Conservation (phyloP, 2,113 vertebrate species). For the Protomyctophum bolini region DNA sequence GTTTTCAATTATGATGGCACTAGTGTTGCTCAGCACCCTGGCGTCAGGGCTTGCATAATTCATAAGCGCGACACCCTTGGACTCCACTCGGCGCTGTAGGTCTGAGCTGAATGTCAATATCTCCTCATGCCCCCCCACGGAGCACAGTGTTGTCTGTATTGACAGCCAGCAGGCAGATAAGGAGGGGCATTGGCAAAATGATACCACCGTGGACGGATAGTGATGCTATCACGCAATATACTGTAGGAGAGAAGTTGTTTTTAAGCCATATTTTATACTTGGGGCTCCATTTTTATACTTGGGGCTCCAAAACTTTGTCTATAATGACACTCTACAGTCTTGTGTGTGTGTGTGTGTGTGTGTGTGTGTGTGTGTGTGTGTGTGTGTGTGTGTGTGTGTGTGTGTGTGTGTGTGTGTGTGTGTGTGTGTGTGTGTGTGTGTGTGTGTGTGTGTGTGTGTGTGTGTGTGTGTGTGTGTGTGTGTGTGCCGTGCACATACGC, state of each 20-base stretch:
- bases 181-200: constrained; percentile 53
- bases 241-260: constrained; percentile 44
- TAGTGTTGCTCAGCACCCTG: constrained; percentile 78
- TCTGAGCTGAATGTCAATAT: constrained; percentile 83
- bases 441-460: too few relatives aligned
- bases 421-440: too few relatives aligned
- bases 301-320: too few relatives aligned
- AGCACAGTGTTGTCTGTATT: constrained; percentile 73
- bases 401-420: too few relatives aligned
- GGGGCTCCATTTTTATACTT: too few relatives aligned
- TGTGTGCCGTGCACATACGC: too few relatives aligned
- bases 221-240: constrained; percentile 49
- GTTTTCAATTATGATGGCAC: constrained; percentile 84
- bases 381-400: too few relatives aligned
- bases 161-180: constrained; percentile 66
- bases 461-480: too few relatives aligned
- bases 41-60: constrained; percentile 81
- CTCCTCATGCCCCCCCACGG: constrained; percentile 62
- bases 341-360: too few relatives aligned
- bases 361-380: too few relatives aligned
- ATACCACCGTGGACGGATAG: constrained; percentile 64
- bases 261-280: neutral
- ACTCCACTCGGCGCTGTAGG: constrained; percentile 75
- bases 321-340: too few relatives aligned
- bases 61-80: constrained; percentile 73